Percentiles rank a stretch among this genome's conserved stretches.
phyloP scores from a whole-genome alignment of 2,888 invertebrate species.

The Tanypteryx hageni region DNA sequence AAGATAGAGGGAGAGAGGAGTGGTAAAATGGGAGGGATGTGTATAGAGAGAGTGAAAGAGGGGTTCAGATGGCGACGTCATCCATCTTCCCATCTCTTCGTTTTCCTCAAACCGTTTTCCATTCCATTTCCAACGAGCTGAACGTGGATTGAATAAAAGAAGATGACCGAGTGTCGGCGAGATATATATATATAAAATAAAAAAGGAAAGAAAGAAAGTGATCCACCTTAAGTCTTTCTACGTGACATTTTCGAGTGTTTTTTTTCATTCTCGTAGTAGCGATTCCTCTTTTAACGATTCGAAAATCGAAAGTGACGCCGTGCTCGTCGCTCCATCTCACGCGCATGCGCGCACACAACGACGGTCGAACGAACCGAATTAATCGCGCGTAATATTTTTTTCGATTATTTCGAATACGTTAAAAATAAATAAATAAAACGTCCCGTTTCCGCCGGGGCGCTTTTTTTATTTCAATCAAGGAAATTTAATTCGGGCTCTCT shows the following conservation, averaged over 20 bases:
- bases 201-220: not conserved
- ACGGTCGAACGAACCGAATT: no score
- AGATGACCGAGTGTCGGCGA: not conserved
- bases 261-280: not conserved
- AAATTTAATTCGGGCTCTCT: no score
- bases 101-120: not conserved
- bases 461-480: no score
- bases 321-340: not conserved
- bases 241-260: not conserved
- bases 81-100: not conserved
- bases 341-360: not conserved
- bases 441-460: no score
- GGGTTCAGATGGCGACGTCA: not conserved
- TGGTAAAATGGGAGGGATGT: no score
- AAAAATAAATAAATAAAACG: no score
- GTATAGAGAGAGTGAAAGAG: not conserved
- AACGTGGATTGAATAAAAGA: not conserved
- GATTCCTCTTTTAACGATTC: not conserved
- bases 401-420: no score
- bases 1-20: no score
- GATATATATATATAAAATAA: not conserved
- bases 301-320: not conserved
- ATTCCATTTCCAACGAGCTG: not conserved
- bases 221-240: not conserved
- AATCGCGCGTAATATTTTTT: no score